A percentile compares a stretch with the other conserved stretches of the same genome.
Evolutionary conservation across 2,797 vertebrate genomes (phyloP).

Genomic region (Spea hammondii): DNA sequence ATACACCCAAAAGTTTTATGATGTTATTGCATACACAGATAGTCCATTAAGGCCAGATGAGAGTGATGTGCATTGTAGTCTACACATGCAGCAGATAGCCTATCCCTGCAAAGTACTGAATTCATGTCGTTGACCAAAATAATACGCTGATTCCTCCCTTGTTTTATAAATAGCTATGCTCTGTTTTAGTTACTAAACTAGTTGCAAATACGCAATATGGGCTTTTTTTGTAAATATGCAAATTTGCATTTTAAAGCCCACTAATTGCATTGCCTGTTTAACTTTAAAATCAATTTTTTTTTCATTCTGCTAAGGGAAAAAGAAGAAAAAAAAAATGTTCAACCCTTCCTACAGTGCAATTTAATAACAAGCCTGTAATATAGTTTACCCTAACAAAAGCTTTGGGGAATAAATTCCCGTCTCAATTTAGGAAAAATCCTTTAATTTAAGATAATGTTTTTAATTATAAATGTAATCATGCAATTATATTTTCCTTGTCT

Average conservation of each 20-base stretch:
- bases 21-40: too few species aligned
- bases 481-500: slow-evolving; percentile 54
- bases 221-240: slow-evolving; percentile 28
- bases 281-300: slow-evolving; percentile 49
- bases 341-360: slow-evolving; percentile 32
- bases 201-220: not conserved
- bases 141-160: not conserved
- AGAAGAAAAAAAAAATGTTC: not conserved
- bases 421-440: slow-evolving; percentile 52
- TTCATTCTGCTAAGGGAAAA: slow-evolving; percentile 20
- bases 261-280: slow-evolving; percentile 39
- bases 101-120: too few species aligned
- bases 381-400: slow-evolving; percentile 51
- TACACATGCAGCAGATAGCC: too few species aligned
- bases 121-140: not conserved
- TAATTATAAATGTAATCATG: slow-evolving; percentile 54
- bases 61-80: too few species aligned
- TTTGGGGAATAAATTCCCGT: slow-evolving; percentile 52
- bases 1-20: too few species aligned
- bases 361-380: slow-evolving; percentile 51
- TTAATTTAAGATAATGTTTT: slow-evolving; percentile 54
- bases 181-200: slow-evolving; percentile 13
- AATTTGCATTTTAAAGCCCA: slow-evolving; percentile 40
- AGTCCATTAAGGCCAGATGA: too few species aligned
- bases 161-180: not conserved